These are phyloP conservation scores for Scomber japonicus DNA, from an alignment of 2,113 vertebrate genomes.

Conservation along the genomic window DNA sequence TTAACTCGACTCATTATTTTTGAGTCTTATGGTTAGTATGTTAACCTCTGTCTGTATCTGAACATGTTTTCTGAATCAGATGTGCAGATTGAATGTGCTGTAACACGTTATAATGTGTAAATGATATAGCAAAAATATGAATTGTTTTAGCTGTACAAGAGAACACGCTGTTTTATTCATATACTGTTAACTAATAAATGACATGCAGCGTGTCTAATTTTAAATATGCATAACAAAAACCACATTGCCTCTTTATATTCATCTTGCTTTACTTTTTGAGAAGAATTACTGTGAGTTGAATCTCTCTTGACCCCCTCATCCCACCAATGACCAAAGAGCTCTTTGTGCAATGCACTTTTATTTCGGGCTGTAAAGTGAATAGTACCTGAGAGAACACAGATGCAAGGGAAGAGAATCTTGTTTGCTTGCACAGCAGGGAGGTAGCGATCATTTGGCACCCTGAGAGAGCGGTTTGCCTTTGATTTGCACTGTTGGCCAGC, in stretches of 20 bases:
- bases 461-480: conserved; percentile 37
- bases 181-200: background rate
- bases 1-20: background rate
- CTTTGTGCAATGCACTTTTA: conserved; percentile 36
- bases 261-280: background rate
- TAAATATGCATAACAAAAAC: background rate
- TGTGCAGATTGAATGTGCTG: too few relatives aligned
- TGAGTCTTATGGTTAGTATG: background rate
- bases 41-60: background rate
- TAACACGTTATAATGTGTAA: background rate
- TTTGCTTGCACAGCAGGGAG: conserved; percentile 49
- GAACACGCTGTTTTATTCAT: background rate
- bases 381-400: conserved; percentile 50
- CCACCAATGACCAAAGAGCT: conserved; percentile 22
- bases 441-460: conserved; percentile 36
- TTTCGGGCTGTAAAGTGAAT: conserved; percentile 38
- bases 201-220: background rate
- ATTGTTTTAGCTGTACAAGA: background rate
- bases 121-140: background rate
- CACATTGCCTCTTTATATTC: background rate
- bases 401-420: conserved; percentile 35
- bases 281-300: conserved; percentile 16
- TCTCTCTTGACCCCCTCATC: conserved; percentile 1
- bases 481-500: conserved; percentile 59
- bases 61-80: background rate